Base-by-base conservation (phyloP, 2,888 invertebrate species). In the Opisthograptis luteolata region DNA sequence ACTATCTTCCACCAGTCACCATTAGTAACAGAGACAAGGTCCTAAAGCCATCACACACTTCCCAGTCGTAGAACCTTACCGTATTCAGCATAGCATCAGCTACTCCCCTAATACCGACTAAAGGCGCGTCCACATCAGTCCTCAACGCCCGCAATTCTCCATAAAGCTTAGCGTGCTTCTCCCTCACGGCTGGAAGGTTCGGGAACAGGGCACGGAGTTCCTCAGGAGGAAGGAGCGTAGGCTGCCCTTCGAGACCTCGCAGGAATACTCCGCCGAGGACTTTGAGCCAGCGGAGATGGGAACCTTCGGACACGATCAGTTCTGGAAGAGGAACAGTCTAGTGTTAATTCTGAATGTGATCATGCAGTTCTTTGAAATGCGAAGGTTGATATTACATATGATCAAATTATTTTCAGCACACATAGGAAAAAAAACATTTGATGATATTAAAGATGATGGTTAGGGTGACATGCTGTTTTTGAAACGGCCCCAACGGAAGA, bases 251-350 rank as follows among this genome's bases (percentile, higher is more conserved):
- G 70, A 98, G 92, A 0, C 96, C 96, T 37, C 93, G 93, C 63
- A 95, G 95, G 92, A 98, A 98, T 62, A 98, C 93, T 56, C 93
- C 92, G 64, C 96, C 94, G 36, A 98, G 91, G 2, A 98, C 96
- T 78, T 96, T 96, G 64, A 98, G 92, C 87, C 96, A 96, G 45
- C 97, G 93, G 41, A 97, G 95, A 91, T 98, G 97, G 9, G 97
- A 95, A 57, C 95, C 92, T 81, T 98, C 98, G 8, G 98, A 96
- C 73, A 97, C 95, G 69, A 94, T 94, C 39, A 94, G 79, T 82
- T 94, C 94, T 94, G 87, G 9, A 55, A 55, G n/a, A 2, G 12
- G 46, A 39, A n/a, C n/a, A n/a, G n/a, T n/a, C n/a, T n/a, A n/a
- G n/a, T n/a, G n/a, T n/a, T n/a, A n/a, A n/a, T n/a, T n/a, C n/a